Evolutionary conservation across 2,797 vertebrate species (phyloP).

Genomic region (Psittacula derbiana): DNA sequence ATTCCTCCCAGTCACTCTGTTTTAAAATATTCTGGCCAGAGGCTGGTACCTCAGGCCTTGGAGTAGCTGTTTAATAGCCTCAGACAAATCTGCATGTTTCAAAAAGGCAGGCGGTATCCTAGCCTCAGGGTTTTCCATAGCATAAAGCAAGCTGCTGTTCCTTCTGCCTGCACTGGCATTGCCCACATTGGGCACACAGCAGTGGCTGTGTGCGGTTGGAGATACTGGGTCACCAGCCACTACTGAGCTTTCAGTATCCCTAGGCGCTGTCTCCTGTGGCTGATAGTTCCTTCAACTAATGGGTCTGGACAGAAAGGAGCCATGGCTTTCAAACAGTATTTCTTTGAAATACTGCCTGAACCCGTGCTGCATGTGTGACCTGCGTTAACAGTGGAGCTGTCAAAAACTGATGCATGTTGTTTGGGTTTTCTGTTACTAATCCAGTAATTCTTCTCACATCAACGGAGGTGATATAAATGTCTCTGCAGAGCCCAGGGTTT

Average conservation of each 20-base stretch:
- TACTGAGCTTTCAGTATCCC: fast-evolving
- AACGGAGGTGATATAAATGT: not conserved
- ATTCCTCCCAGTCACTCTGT: not conserved
- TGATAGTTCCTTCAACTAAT: not conserved
- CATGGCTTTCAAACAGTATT: not conserved
- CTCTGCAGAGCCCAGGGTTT: not conserved
- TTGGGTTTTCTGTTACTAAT: not conserved
- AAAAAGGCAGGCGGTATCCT: not conserved
- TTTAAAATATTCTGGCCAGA: not conserved
- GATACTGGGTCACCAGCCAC: fast-evolving
- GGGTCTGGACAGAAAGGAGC: not conserved
- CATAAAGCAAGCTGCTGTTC: not conserved
- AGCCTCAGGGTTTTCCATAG: not conserved
- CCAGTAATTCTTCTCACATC: not conserved
- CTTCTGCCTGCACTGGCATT: not conserved
- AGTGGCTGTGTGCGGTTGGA: fast-evolving
- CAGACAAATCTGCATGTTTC: not conserved
- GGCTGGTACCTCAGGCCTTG: not conserved
- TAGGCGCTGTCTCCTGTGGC: not conserved
- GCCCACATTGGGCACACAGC: not conserved
- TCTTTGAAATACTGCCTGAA: not conserved
- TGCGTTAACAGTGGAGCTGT: not conserved
- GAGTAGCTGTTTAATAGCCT: not conserved
- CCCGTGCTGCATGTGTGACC: not conserved
- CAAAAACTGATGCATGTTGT: not conserved